Percentiles rank a stretch among this genome's conserved stretches.
Conservation (phyloP, 2,888 invertebrate genomes). For the Pyralis farinalis region DNA sequence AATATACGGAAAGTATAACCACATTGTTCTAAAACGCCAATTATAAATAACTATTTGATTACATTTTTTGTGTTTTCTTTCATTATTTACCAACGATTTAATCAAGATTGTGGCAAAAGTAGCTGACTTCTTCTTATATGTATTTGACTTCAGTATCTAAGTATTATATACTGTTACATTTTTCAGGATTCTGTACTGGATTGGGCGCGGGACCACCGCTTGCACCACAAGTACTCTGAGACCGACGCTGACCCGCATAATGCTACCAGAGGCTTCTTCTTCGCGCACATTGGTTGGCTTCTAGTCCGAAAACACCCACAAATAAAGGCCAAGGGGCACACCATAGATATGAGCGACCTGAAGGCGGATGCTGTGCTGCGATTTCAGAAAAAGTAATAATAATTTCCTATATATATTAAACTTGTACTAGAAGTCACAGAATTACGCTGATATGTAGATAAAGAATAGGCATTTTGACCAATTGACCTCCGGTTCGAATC, state of each 20-base stretch:
- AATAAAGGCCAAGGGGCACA: constrained; percentile 92
- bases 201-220: constrained; percentile 90
- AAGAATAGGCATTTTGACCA: no score
- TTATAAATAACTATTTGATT: no score
- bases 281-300: constrained; percentile 97
- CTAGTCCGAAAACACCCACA: constrained; percentile 94
- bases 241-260: constrained; percentile 97
- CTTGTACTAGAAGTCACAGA: no score
- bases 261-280: constrained; percentile 96
- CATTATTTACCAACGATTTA: no score
- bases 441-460: no score
- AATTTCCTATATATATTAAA: neutral
- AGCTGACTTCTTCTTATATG: no score
- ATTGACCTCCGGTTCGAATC: no score
- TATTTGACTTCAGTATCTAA: no score
- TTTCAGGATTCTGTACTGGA: constrained; percentile 87
- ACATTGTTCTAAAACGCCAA: no score
- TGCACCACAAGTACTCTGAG: constrained; percentile 96
- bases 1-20: no score
- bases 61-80: no score
- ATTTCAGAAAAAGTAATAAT: constrained; percentile 91
- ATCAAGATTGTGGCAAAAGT: no score
- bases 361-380: constrained; percentile 87
- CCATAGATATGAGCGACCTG: constrained; percentile 92
- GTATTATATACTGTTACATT: constrained; percentile 3